phyloP scores from a whole-genome alignment of 2,888 invertebrate genomes.

The Lordiphosa andalusiaca region DNA sequence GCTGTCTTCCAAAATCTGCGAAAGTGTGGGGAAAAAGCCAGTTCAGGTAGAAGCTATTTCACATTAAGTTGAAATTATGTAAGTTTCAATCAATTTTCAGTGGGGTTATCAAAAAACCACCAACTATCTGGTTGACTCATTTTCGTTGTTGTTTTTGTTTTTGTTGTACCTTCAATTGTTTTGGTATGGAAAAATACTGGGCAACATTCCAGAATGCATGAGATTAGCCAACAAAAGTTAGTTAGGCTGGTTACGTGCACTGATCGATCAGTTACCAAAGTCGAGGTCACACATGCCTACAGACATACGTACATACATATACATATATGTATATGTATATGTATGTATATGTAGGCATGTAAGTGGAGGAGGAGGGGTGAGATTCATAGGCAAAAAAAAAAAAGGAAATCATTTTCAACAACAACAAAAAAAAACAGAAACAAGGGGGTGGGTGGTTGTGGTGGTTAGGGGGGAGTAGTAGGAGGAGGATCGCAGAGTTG shows the following conservation, averaged over 20 bases:
- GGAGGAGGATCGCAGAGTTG: constrained; percentile 14
- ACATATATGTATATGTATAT: too few species aligned
- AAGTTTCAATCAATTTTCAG: too few species aligned
- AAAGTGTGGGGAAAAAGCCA: too few species aligned
- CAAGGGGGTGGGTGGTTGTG: neutral
- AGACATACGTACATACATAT: constrained; percentile 1
- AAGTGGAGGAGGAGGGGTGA: neutral
- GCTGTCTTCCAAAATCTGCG: too few species aligned
- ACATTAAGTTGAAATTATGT: too few species aligned
- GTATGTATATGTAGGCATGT: too few species aligned
- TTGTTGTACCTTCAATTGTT: neutral
- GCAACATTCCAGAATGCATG: constrained; percentile 33
- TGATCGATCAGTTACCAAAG: constrained; percentile 18
- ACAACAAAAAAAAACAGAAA: neutral
- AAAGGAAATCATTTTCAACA: neutral
- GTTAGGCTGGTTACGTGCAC: constrained; percentile 10
- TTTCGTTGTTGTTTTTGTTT: too few species aligned
- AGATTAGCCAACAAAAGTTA: constrained; percentile 8
- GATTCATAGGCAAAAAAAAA: constrained; percentile 1
- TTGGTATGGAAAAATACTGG: constrained; percentile 49
- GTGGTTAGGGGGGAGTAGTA: neutral
- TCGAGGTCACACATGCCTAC: constrained; percentile 10
- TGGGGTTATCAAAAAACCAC: too few species aligned
- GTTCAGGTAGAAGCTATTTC: too few species aligned
- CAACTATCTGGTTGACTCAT: too few species aligned